Conservation (phyloP, 64 coral and sea anemone species). For the Catalaphyllia jardinei region DNA sequence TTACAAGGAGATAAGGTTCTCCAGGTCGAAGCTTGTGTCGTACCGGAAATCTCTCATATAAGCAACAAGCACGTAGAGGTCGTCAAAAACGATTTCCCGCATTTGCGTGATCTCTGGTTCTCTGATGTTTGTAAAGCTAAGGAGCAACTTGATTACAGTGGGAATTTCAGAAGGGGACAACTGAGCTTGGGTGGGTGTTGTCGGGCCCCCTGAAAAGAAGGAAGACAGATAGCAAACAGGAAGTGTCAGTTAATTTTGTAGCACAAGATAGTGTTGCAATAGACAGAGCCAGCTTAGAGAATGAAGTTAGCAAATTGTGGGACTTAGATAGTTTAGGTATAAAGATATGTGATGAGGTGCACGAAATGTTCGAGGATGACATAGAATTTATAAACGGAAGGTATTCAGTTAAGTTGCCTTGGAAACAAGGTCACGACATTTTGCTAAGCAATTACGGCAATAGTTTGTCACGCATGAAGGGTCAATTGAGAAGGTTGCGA, state of each 20-base stretch:
- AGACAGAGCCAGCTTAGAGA: background rate
- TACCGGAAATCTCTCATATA: constrained; percentile 12
- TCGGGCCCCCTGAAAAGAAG: constrained; percentile 2
- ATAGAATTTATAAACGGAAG: background rate
- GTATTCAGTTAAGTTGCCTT: constrained; percentile 38
- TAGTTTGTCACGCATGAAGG: constrained; percentile 11
- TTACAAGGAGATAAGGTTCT: background rate
- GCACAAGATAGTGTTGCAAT: background rate
- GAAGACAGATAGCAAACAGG: background rate
- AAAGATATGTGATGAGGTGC: background rate
- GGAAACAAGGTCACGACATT: constrained; percentile 13
- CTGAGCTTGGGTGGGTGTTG: constrained; percentile 41
- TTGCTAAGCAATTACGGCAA: constrained; percentile 14
- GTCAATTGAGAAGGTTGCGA: constrained; percentile 17
- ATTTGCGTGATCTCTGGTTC: constrained; percentile 43
- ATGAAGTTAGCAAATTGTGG: background rate
- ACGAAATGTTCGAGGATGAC: background rate
- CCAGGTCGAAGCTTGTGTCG: constrained; percentile 12
- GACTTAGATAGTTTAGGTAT: constrained; percentile 29
- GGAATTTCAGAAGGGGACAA: constrained; percentile 10
- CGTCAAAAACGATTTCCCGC: background rate
- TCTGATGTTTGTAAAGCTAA: background rate
- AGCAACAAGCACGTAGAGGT: background rate
- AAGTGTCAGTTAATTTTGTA: constrained; percentile 24
- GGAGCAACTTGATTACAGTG: constrained; percentile 26